Conservation (phyloP, 2,113 vertebrate species). For the Petrocephalus zakoni region DNA sequence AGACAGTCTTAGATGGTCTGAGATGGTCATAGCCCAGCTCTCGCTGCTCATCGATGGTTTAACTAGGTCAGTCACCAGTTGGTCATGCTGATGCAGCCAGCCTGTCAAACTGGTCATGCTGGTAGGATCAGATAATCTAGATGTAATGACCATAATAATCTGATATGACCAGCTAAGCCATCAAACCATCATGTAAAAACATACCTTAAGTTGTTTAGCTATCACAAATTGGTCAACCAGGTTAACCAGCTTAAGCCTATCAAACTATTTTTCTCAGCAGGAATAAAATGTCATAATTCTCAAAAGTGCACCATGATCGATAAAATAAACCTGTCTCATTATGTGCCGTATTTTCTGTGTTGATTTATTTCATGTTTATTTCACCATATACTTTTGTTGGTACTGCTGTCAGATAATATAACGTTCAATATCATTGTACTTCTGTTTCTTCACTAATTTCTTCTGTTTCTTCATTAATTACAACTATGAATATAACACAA, state of each 20-base stretch:
- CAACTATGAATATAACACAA: background rate
- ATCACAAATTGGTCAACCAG: background rate
- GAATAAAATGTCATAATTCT: background rate
- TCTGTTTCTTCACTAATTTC: background rate
- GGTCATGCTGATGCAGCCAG: background rate
- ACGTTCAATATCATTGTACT: background rate
- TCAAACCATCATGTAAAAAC: background rate
- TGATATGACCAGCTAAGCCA: background rate
- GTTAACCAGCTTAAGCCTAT: background rate
- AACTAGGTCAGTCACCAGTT: background rate
- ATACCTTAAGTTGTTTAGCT: background rate
- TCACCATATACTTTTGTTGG: background rate
- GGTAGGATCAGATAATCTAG: background rate
- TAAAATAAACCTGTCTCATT: background rate
- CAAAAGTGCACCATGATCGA: background rate
- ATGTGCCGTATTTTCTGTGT: background rate
- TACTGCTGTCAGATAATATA: background rate
- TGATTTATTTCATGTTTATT: background rate
- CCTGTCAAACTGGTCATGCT: background rate
- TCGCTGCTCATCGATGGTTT: background rate
- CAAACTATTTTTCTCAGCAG: background rate
- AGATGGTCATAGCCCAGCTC: background rate
- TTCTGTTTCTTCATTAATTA: background rate
- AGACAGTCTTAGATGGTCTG: background rate
- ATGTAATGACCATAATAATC: background rate